phyloP scores from a whole-genome alignment of 2,888 invertebrate genomes.

The Hecatera dysodea region DNA sequence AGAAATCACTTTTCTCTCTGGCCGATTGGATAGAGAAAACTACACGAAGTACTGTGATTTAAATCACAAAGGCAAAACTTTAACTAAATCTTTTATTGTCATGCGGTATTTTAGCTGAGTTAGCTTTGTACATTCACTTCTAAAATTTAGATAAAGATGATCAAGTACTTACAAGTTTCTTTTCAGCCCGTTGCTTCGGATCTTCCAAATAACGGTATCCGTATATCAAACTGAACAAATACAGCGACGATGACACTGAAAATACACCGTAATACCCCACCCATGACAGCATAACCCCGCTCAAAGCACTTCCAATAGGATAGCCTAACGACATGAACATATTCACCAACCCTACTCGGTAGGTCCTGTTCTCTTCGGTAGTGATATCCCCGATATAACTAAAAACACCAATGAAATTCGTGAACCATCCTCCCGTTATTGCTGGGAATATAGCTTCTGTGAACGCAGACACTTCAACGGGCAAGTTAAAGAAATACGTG shows the following conservation, averaged over 20 bases:
- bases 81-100: background rate
- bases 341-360: constrained; percentile 96
- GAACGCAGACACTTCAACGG: constrained; percentile 94
- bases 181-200: constrained; percentile 78
- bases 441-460: constrained; percentile 95
- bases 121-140: background rate
- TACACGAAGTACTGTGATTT: background rate
- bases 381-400: constrained; percentile 97
- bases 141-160: background rate
- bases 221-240: constrained; percentile 93
- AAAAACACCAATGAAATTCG: constrained; percentile 96
- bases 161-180: constrained; percentile 74
- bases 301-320: constrained; percentile 96
- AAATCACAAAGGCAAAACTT: background rate
- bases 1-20: no score
- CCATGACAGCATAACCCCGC: constrained; percentile 93
- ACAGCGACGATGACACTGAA: constrained; percentile 93
- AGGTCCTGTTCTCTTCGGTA: constrained; percentile 94
- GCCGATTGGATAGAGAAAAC: constrained; percentile 2
- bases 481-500: constrained; percentile 94
- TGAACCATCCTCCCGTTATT: constrained; percentile 96
- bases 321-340: constrained; percentile 96
- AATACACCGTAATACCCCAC: constrained; percentile 96
- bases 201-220: constrained; percentile 93
- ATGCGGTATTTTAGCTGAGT: background rate